Evolutionary conservation across 1,140 invertebrate species (phyloP), one percentile per base, ranked within the genome.

Genomic region (Lasaia peninsularis): DNA sequence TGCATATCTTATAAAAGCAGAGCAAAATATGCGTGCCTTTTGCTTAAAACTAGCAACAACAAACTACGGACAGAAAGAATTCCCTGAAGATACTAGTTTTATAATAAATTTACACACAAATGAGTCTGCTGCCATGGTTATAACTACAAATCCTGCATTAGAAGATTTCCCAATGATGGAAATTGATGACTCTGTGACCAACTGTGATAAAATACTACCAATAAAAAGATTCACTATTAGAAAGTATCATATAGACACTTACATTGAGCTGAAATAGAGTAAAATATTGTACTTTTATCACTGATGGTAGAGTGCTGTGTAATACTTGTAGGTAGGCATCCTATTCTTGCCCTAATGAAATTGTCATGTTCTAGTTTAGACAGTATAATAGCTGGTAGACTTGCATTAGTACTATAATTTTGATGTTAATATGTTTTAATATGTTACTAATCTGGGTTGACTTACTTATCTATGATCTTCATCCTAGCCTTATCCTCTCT

Each of bases 1-100:
- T 78, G 89, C 92, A 2, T 93, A 92, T 80, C 91, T 92, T 60
- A 73, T 92, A 4, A 90, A 91, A 69, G 86, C 86, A 10, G 92
- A 93, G 74, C 90, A 92, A 72, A 90, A 88, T 61, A 72, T 93
- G 16, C 85, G 91, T 58, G 90, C 89, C 12, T 89, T 92, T 65
- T 92, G 90, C 64, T 76, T 93, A 14, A 91, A 91, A 65, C 62
- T 93, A 44, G 82, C 88, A 1, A 86, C 88, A 56, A 69, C 85
- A 12, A 72, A 78, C 40, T 69, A 82, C 10, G 89, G 89, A 59
- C 82, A 92, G 8, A 88, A 87, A 63, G 71, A 82, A 49, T 65
- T 92, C 9, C 90, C 91, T 5, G 80, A 91, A 40, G 81, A 89
- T 52, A 73, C 73, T 44, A 90, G 89, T 54, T 93, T 93, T 70